Base-by-base conservation (phyloP, 2,888 invertebrate genomes). In the Ornithoptera priamus region DNA sequence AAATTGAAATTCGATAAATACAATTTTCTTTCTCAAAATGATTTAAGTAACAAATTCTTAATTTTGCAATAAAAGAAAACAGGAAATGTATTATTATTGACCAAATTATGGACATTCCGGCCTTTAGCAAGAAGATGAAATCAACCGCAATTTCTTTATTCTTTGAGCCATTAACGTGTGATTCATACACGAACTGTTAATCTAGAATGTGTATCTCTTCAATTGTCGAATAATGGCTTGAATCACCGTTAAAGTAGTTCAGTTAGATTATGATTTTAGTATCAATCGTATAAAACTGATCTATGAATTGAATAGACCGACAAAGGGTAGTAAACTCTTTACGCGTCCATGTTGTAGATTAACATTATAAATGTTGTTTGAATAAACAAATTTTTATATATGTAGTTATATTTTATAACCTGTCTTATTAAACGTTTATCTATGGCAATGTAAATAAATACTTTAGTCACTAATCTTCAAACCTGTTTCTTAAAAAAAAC, bases 201-300 rank as follows among this genome's bases (percentile, higher is more conserved):
- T 66, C 65, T 66, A 66, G 65, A 59, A 66, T 65, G 20, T 60
- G 36, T 18, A 56, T 60, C 50, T 50, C 46, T 46, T 58, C 58
- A 50, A 50, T 66, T 46, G 18, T 24, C 50, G 62, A 62, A 46
- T 46, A 60, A 60, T 60, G 30, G 4, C 59, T 59, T 66, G 58
- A 66, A 66, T 66, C 65, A 66, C 59, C 65, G 42, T 50, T 60
- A 42, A 60, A 66, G 58, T 60, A 30, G 65, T 66, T 66, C 65
- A 66, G 30, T 60, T 66, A 66, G 59, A 66, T 66, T 66, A 66
- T 66, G 65, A 59, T 60, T 39, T 66, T 66, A 46, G 42, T 59
- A 46, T 66, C 65, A 30, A 46, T 60, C 20, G 36, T 22, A 42
- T 65, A 65, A 65, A 65, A 58, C 58, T 42, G 22, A 8, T 58